phyloP scores from a whole-genome alignment of 2,797 vertebrate species.

The Manis crassicaudata region DNA sequence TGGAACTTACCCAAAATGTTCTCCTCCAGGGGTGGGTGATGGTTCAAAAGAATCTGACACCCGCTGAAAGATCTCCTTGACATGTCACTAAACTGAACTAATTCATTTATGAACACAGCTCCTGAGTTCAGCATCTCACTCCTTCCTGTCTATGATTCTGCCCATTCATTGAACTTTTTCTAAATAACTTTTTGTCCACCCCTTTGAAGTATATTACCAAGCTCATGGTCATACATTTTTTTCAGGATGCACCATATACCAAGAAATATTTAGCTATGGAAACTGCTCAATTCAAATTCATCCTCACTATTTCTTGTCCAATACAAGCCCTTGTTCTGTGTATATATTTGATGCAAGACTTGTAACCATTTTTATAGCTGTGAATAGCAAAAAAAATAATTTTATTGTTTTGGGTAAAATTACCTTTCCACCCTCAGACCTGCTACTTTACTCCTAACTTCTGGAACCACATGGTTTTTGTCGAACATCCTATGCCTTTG shows the following conservation, averaged over 20 bases:
- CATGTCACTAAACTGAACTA: conserved; percentile 18
- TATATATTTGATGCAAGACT: neutral
- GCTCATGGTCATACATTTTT: neutral
- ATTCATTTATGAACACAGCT: neutral
- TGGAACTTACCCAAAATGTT: conserved; percentile 2
- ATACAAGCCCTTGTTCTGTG: neutral
- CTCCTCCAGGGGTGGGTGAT: neutral
- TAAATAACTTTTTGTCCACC: neutral
- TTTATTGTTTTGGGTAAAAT: neutral
- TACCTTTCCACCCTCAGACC: neutral
- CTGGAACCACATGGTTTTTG: neutral
- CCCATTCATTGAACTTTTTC: neutral
- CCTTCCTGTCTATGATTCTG: neutral
- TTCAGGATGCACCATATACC: neutral
- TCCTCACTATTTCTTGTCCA: neutral
- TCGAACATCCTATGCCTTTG: neutral
- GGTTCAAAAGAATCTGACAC: conserved; percentile 17
- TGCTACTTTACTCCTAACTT: neutral
- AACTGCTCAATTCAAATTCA: neutral
- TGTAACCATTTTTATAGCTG: neutral
- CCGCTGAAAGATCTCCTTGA: conserved; percentile 38
- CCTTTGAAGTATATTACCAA: neutral
- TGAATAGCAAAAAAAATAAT: neutral
- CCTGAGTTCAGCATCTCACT: neutral
- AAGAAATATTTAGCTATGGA: neutral